Conservation (phyloP, 2,113 vertebrate species). For the Prolemur simus region DNA sequence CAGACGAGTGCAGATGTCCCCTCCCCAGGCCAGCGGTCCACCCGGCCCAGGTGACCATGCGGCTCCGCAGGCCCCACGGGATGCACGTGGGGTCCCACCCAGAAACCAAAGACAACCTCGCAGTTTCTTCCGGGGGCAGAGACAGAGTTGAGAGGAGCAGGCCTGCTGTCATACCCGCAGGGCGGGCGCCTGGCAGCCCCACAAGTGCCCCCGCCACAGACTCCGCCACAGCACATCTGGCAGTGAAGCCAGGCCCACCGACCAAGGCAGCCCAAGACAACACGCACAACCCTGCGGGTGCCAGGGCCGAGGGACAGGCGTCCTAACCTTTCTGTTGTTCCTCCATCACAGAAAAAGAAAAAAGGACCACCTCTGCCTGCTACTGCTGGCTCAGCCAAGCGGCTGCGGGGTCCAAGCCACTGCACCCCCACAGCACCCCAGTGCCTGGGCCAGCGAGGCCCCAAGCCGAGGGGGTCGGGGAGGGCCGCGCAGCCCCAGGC, state of each 20-base stretch:
- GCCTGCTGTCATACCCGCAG: neutral
- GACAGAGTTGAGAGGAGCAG: rapidly evolving
- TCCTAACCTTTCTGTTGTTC: neutral
- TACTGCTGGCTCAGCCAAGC: too few species aligned
- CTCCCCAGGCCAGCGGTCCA: neutral
- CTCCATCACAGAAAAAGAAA: neutral
- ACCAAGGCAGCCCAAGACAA: neutral
- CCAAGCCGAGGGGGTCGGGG: rapidly evolving
- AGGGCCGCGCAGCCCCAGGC: neutral
- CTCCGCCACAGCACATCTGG: neutral
- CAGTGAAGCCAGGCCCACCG: too few species aligned
- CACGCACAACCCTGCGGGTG: too few species aligned
- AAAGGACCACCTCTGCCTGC: neutral
- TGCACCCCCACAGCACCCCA: neutral
- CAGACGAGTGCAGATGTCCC: neutral
- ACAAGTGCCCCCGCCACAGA: neutral
- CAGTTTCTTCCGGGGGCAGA: rapidly evolving
- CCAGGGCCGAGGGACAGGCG: neutral
- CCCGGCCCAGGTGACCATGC: neutral
- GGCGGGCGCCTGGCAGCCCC: too few species aligned
- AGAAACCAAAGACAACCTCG: rapidly evolving
- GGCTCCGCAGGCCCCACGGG: neutral
- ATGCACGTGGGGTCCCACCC: rapidly evolving
- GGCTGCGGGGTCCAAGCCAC: neutral
- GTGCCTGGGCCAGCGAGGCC: neutral